Base-by-base conservation (phyloP, 2,797 vertebrate genomes). In the Gymnoscopelus microlampas region DNA sequence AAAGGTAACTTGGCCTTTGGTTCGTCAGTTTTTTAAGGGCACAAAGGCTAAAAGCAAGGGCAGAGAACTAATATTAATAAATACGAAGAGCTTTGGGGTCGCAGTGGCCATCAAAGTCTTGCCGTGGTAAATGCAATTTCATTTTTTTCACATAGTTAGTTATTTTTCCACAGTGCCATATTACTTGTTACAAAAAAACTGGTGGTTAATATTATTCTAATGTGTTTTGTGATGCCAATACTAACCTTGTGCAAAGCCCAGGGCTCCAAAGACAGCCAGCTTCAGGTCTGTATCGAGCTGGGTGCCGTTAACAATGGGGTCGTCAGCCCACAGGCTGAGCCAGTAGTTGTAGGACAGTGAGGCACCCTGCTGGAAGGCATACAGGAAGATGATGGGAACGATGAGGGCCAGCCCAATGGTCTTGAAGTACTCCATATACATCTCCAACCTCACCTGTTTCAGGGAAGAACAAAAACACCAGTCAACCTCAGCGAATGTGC, bases 321-420 rank as follows among this genome's bases (percentile, higher is more conserved):
- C 96, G 0, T 96, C 96, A 0, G 97, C 91, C 98, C 98, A 99
- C 64, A 95, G 76, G 84, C 96, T 96, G 76, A 99, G 95, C 97
- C 98, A 99, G 87, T 98, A 97, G 81, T 95, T 96, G 53, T 95
- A 94, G 35, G 92, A 89, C 83, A 98, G 89, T 0, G 98, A 96
- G 58, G 95, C 76, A 0, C 90, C 92, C 82, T 99, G 97, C 92
- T 99, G 98, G 79, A 95, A 94, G 0, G 91, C 73, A 66, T 97
- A 98, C 71, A 96, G 87, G 83, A 97, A 89, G 24, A 95, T 64
- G 5, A 93, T 87, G 71, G 85, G 93, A 60, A 89, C 73, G 71
- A 96, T 95, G 80, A 96, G 85, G 0, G 90, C 87, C 29, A 83
- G 29, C 10, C 97, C 95, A 4, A 93, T 89, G 0, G 95, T 96